Evolutionary conservation across 2,113 vertebrate genomes (phyloP).

Genomic region (Pithys albifrons): DNA sequence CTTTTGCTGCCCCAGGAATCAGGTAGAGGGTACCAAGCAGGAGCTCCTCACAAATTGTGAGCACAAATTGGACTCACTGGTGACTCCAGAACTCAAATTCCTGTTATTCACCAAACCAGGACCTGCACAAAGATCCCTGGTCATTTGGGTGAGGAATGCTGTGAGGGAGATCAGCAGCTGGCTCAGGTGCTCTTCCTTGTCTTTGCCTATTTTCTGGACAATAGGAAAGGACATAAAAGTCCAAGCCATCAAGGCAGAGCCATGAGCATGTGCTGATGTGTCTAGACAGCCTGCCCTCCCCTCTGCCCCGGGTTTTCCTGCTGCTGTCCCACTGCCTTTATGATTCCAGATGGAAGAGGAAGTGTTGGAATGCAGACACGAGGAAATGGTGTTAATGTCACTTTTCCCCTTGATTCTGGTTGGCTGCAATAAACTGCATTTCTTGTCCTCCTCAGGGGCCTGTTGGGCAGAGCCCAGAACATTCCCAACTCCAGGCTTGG

Average conservation of each 20-base stretch:
- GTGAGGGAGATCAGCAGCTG: background rate
- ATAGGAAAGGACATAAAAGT: rapidly evolving
- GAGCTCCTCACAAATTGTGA: background rate
- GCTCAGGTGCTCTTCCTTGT: background rate
- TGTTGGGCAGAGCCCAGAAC: background rate
- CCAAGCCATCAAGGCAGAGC: background rate
- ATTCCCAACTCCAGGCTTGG: background rate
- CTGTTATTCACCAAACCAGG: background rate
- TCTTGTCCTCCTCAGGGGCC: background rate
- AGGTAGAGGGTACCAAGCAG: background rate
- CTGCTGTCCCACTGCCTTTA: background rate
- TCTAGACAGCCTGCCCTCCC: background rate
- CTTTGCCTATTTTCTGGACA: rapidly evolving
- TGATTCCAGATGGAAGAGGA: background rate
- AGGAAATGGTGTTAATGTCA: background rate
- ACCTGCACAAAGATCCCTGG: background rate
- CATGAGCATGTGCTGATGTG: background rate
- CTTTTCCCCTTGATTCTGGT: background rate
- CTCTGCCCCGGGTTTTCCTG: background rate
- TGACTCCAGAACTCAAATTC: background rate
- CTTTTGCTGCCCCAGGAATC: background rate
- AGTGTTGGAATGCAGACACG: background rate
- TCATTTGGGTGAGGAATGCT: background rate
- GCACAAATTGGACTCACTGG: rapidly evolving
- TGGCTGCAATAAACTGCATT: background rate